A percentile compares a stretch with the other conserved stretches of the same genome.
Conservation (phyloP, 2,888 invertebrate genomes). For the Aleiodes testaceus region DNA sequence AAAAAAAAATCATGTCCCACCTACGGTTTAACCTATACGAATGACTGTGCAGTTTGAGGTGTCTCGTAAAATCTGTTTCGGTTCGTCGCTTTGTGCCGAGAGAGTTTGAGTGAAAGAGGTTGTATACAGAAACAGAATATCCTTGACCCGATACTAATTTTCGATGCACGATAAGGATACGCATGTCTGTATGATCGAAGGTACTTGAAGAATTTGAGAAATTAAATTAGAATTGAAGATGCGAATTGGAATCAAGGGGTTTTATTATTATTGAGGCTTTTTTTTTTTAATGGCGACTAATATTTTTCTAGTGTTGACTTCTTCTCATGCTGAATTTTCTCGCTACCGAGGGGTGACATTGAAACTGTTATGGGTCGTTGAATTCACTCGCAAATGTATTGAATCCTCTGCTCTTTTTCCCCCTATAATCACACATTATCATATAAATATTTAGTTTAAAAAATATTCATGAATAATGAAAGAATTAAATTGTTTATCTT, state of each 20-base stretch:
- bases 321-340: not conserved
- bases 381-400: not conserved
- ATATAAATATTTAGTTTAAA: not conserved
- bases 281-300: conserved; percentile 44
- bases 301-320: not conserved
- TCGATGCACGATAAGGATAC: not conserved
- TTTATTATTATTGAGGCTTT: conserved; percentile 22
- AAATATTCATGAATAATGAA: not conserved
- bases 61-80: conserved; percentile 42
- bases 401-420: not conserved
- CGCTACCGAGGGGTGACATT: conserved; percentile 9
- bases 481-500: not conserved
- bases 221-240: not conserved
- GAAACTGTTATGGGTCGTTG: conserved; percentile 23
- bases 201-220: not conserved
- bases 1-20: not conserved
- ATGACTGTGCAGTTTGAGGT: conserved; percentile 66
- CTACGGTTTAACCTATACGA: conserved; percentile 47
- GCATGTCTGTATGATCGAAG: not conserved
- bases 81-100: conserved; percentile 46
- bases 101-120: conserved; percentile 23
- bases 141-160: conserved; percentile 16
- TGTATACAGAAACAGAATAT: not conserved
- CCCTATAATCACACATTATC: conserved; percentile 1
- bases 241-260: not conserved